A percentile compares a stretch with the other conserved stretches of the same genome.
phyloP scores from a whole-genome alignment of 2,888 invertebrate species.

The Arge pagana region DNA sequence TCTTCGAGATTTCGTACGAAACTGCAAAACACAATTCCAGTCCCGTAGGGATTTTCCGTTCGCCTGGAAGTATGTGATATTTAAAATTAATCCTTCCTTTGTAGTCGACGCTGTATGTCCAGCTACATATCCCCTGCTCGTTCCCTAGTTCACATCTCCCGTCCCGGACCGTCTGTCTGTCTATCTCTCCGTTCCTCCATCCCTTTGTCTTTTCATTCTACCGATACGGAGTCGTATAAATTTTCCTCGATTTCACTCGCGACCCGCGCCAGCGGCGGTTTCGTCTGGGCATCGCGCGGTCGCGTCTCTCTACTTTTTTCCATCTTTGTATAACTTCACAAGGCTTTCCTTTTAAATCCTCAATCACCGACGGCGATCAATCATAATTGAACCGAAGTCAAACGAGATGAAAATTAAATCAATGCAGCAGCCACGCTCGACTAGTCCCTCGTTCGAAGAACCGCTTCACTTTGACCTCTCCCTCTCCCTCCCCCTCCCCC shows the following conservation, averaged over 20 bases:
- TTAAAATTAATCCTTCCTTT: slow-evolving; percentile 58
- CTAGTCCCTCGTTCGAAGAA: slow-evolving; percentile 12
- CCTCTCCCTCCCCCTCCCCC: background rate
- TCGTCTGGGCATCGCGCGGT: slow-evolving; percentile 22
- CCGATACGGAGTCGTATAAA: slow-evolving; percentile 56
- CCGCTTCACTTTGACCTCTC: background rate
- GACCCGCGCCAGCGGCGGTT: slow-evolving; percentile 20
- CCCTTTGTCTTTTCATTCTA: slow-evolving; percentile 54
- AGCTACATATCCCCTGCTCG: background rate
- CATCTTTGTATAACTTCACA: slow-evolving; percentile 43
- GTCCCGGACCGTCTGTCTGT: too few species aligned
- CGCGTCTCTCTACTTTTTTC: slow-evolving; percentile 46
- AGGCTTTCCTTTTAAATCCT: slow-evolving; percentile 52
- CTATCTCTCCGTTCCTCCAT: slow-evolving; percentile 32
- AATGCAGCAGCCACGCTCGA: slow-evolving; percentile 16
- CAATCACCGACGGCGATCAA: slow-evolving; percentile 54
- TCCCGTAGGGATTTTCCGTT: too few species aligned
- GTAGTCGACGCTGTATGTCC: slow-evolving; percentile 40
- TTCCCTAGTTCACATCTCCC: too few species aligned
- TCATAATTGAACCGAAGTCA: slow-evolving; percentile 53
- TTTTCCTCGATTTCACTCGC: slow-evolving; percentile 52
- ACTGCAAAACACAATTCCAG: too few species aligned
- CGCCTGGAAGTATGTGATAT: slow-evolving; percentile 46
- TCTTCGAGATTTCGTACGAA: too few species aligned
- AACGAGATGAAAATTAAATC: slow-evolving; percentile 31